Conservation (phyloP, 2,888 invertebrate genomes). For the Nephrotoma appendiculata region DNA sequence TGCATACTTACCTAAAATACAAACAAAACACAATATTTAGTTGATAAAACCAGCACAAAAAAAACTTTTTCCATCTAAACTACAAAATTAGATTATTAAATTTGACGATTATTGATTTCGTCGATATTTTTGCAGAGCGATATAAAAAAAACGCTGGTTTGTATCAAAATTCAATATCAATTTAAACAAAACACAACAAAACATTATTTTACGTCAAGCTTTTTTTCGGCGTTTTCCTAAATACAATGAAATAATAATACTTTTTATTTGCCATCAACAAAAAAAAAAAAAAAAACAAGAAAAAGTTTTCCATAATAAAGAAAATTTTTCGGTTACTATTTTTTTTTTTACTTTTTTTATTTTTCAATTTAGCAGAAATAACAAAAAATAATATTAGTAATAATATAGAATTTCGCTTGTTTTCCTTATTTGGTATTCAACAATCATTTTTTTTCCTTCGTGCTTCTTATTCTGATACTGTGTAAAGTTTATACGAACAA, state of each 20-base stretch:
- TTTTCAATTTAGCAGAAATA: background rate
- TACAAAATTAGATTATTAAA: background rate
- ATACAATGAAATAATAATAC: background rate
- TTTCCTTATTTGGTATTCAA: background rate
- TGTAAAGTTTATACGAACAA: background rate
- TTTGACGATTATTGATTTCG: background rate
- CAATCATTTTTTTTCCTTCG: background rate
- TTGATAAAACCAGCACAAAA: background rate
- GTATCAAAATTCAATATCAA: background rate
- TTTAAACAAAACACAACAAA: background rate
- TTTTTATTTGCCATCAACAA: background rate
- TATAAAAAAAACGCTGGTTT: background rate
- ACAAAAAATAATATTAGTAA: background rate
- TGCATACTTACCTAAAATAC: too few species aligned
- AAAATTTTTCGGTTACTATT: background rate
- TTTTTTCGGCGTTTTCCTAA: background rate
- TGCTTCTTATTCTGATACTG: background rate
- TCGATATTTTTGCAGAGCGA: background rate
- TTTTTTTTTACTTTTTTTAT: background rate
- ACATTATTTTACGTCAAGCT: background rate
- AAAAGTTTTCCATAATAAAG: background rate
- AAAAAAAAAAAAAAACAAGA: background rate
- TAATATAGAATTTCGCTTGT: background rate
- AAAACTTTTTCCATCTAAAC: background rate
- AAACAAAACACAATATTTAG: too few species aligned